phyloP scores from a whole-genome alignment of 2,113 vertebrate species.

The Melanotaenia duboulayi region DNA sequence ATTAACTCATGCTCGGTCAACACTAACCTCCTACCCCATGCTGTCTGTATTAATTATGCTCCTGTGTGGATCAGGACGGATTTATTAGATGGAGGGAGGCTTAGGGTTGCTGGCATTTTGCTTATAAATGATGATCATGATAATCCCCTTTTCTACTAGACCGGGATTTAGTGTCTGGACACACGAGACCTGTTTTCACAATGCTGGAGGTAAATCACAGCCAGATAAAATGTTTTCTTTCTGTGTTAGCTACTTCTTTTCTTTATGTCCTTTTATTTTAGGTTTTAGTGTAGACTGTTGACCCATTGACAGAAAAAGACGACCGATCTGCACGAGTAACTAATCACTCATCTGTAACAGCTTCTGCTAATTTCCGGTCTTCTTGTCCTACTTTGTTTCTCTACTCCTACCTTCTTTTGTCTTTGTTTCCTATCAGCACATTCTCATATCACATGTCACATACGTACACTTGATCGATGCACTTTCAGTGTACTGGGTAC shows the following conservation, averaged over 20 bases:
- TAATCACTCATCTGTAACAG: background rate
- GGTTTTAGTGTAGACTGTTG: background rate
- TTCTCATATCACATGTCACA: too few relatives aligned
- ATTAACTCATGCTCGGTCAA: constrained; percentile 49
- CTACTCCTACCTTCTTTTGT: background rate
- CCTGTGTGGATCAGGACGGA: constrained; percentile 74
- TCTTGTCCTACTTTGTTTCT: background rate
- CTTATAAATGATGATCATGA: constrained; percentile 77
- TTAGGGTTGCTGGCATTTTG: constrained; percentile 72
- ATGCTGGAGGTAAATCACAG: constrained; percentile 35
- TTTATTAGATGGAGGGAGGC: constrained; percentile 76
- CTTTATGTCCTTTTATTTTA: constrained; percentile 1
- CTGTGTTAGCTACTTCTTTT: too few relatives aligned
- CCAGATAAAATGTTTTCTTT: too few relatives aligned
- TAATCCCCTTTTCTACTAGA: constrained; percentile 73
- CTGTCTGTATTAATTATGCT: constrained; percentile 74
- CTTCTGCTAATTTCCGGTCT: background rate
- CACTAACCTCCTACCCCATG: constrained; percentile 59
- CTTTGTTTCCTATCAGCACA: constrained; percentile 17
- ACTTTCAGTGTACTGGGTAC: too few relatives aligned
- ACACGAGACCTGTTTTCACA: constrained; percentile 26
- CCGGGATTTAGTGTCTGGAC: constrained; percentile 54
- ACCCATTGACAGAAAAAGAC: background rate
- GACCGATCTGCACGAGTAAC: background rate
- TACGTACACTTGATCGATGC: too few relatives aligned